A percentile compares a stretch with the other conserved stretches of the same genome.
Conservation (phyloP, 2,113 vertebrate genomes). For the Zosterops lateralis region DNA sequence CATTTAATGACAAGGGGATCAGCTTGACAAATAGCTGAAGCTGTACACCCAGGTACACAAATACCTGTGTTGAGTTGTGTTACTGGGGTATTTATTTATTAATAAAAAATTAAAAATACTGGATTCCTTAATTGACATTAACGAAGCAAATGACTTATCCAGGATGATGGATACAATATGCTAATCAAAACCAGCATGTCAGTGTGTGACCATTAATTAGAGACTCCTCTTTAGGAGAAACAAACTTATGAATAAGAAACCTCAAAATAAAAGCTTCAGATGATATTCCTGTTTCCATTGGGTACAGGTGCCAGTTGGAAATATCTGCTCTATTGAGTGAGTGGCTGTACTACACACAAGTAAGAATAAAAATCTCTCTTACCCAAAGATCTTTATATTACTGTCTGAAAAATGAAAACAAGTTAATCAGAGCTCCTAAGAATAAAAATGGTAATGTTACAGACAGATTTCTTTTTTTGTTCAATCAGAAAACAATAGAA, state of each 20-base stretch:
- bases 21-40: neutral
- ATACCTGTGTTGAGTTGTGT: neutral
- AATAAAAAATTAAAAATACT: neutral
- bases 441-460: neutral
- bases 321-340: neutral
- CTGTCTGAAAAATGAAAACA: neutral
- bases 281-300: neutral
- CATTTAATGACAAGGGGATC: neutral
- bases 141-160: neutral
- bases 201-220: neutral
- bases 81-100: neutral
- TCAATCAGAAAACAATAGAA: neutral
- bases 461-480: neutral
- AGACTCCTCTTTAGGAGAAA: neutral
- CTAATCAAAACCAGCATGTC: neutral
- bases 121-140: neutral
- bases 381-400: neutral
- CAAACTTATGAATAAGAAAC: neutral
- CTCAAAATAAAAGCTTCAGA: neutral
- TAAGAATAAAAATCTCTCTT: neutral
- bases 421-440: neutral
- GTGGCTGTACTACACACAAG: neutral
- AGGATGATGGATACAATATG: neutral
- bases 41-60: neutral
- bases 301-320: neutral